Conservation (phyloP, 1,140 invertebrate genomes). For the Homarus americanus region DNA sequence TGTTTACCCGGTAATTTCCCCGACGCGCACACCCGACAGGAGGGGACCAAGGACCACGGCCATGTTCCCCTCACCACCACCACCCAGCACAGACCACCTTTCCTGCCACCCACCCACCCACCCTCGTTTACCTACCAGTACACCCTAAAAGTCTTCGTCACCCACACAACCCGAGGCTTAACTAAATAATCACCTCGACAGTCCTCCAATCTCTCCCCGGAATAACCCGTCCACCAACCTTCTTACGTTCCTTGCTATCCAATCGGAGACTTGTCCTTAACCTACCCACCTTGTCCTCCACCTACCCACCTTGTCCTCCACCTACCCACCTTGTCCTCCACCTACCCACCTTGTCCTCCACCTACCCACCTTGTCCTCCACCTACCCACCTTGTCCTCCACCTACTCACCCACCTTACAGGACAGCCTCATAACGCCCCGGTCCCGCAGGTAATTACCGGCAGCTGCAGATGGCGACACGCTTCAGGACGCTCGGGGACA, state of each 20-base stretch:
- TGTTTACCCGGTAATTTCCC: constrained; percentile 33
- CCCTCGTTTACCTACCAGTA: neutral
- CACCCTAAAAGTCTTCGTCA: too few relatives aligned
- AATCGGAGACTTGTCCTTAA: too few relatives aligned
- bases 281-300: neutral
- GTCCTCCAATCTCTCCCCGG: too few relatives aligned
- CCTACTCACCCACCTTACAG: neutral
- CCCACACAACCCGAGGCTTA: too few relatives aligned
- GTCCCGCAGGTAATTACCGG: constrained; percentile 24
- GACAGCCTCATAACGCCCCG: neutral
- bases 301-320: neutral
- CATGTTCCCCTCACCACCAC: constrained; percentile 9
- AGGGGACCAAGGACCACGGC: neutral
- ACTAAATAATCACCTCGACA: too few relatives aligned
- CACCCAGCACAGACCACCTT: neutral
- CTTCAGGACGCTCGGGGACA: constrained; percentile 44
- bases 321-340: neutral
- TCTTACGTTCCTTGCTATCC: too few relatives aligned
- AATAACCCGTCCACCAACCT: too few relatives aligned
- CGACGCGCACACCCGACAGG: constrained; percentile 23
- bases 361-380: neutral
- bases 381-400: neutral
- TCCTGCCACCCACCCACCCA: neutral
- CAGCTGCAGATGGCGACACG: constrained; percentile 40
- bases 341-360: neutral